A percentile compares a stretch with the other conserved stretches of the same genome.
Conservation (phyloP, 2,888 invertebrate genomes). For the Tholera decimalis region DNA sequence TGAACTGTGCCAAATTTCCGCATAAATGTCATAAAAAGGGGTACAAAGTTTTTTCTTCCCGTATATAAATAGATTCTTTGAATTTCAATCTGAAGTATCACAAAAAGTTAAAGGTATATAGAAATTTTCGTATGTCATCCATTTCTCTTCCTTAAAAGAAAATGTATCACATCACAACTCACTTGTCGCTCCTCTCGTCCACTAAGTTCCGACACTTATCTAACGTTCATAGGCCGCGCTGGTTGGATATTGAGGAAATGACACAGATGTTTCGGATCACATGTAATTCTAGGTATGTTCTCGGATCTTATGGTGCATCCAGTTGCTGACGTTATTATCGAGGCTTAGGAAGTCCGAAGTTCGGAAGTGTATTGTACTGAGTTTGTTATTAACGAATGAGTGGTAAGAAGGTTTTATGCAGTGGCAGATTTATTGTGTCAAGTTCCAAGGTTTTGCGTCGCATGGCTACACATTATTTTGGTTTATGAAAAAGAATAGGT, state of each 20-base stretch:
- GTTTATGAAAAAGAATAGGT: too few relatives aligned
- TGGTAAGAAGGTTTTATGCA: not conserved
- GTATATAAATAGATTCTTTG: too few relatives aligned
- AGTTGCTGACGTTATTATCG: slow-evolving; percentile 39
- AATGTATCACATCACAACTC: slow-evolving; percentile 5
- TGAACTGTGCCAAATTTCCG: too few relatives aligned
- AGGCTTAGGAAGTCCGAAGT: slow-evolving; percentile 17
- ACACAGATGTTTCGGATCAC: slow-evolving; percentile 88
- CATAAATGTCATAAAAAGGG: too few relatives aligned
- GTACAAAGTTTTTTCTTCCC: too few relatives aligned
- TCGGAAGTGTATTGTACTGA: slow-evolving; percentile 27
- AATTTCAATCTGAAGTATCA: too few relatives aligned
- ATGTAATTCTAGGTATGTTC: slow-evolving; percentile 79
- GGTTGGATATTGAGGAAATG: slow-evolving; percentile 90
- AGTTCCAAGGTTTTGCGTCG: not conserved
- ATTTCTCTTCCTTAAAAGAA: too few relatives aligned
- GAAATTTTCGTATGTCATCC: too few relatives aligned
- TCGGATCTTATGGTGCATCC: slow-evolving; percentile 58
- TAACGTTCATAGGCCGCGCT: slow-evolving; percentile 83
- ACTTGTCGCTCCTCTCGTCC: slow-evolving; percentile 54
- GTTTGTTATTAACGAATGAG: slow-evolving; percentile 1
- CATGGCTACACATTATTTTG: not conserved
- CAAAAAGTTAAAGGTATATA: too few relatives aligned
- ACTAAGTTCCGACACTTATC: slow-evolving; percentile 56
- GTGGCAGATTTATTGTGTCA: not conserved